Conservation (phyloP, 2,113 vertebrate species). For the Corythornis cristatus region DNA sequence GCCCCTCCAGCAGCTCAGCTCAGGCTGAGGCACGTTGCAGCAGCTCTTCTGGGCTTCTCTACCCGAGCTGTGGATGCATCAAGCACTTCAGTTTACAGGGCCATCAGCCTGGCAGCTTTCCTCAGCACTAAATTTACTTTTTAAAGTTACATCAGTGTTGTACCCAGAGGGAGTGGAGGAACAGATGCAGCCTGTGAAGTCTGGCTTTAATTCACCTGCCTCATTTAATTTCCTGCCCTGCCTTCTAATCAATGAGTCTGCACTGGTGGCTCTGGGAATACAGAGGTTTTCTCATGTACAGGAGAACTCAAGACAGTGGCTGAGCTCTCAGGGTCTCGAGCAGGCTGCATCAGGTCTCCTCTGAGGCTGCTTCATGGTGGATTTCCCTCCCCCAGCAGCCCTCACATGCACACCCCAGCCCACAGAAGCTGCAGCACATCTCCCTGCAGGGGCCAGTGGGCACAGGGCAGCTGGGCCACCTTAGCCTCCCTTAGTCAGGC, state of each 20-base stretch:
- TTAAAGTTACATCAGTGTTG: conserved; percentile 1
- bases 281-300: background rate
- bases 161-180: conserved; percentile 24
- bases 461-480: background rate
- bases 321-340: background rate
- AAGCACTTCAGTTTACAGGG: background rate
- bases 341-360: background rate
- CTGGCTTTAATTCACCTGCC: conserved; percentile 52
- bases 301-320: background rate
- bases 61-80: background rate
- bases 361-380: background rate
- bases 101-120: conserved; percentile 19
- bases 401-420: background rate
- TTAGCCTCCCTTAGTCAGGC: background rate
- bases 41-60: background rate
- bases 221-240: conserved; percentile 49
- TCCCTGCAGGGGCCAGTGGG: background rate
- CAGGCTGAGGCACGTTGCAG: background rate
- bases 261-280: background rate
- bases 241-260: conserved; percentile 30
- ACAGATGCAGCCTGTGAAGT: conserved; percentile 35
- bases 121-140: background rate
- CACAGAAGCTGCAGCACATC: background rate
- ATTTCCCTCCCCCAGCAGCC: background rate
- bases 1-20: background rate